Conservation (phyloP, 2,797 vertebrate genomes). For the Botia almorhae region DNA sequence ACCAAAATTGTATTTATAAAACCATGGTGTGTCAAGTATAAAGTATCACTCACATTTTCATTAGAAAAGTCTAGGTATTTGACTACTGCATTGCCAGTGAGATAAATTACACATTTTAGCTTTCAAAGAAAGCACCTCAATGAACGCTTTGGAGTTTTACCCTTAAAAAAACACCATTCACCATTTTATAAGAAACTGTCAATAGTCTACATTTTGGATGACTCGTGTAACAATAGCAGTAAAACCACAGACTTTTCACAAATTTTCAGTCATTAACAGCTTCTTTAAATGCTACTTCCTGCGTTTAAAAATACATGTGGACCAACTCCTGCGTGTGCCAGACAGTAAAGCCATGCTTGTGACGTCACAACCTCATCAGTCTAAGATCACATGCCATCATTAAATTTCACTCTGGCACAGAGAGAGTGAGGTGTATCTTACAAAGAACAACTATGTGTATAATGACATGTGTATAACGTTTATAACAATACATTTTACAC, state of each 20-base stretch:
- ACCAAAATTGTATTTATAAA: too few species aligned
- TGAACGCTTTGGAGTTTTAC: background rate
- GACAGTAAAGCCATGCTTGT: slow-evolving; percentile 11
- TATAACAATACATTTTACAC: too few species aligned
- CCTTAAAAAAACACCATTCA: background rate
- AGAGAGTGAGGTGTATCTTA: slow-evolving; percentile 23
- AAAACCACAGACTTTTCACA: too few species aligned
- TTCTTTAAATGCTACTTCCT: too few species aligned
- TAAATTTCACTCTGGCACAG: slow-evolving; percentile 65
- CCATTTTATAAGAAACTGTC: background rate
- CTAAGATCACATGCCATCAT: slow-evolving; percentile 72
- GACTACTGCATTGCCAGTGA: background rate
- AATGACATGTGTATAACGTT: too few species aligned
- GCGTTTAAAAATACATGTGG: too few species aligned
- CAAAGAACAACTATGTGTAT: slow-evolving; percentile 22
- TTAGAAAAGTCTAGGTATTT: too few species aligned
- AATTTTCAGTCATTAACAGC: too few species aligned
- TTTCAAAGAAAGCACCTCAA: background rate
- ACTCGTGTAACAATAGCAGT: too few species aligned
- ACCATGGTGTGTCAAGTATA: too few species aligned
- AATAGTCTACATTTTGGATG: background rate
- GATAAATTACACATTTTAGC: background rate
- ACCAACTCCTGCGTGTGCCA: background rate
- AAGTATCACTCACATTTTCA: too few species aligned
- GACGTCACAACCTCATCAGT: background rate